Evolutionary conservation across 2,797 vertebrate species (phyloP), one percentile per base, ranked within the genome.

Genomic region (Halcyon badia): DNA sequence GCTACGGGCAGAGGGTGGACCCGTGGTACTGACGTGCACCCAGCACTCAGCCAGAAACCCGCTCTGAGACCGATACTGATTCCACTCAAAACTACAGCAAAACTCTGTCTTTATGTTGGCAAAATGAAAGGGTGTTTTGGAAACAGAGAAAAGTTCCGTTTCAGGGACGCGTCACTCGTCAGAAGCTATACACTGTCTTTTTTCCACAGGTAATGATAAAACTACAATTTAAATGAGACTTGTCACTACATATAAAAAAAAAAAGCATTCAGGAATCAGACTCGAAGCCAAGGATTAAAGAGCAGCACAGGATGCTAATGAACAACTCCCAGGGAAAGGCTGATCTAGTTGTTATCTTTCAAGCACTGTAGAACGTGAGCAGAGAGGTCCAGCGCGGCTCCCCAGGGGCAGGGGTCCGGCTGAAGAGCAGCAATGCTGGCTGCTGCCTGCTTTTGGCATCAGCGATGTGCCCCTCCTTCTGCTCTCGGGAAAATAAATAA

Each of bases 11-110:
- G 46, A n/a, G 31, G 31, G 3, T 2, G 3, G 6, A 19, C 42
- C n/a, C 28, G 5, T 0, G 1, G 14, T 4, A 18, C 0, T 0
- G 24, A 14, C 0, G 15, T 5, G 61, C 3, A 3, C 5, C 52
- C 75, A 17, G 41, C 25, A 5, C 26, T 20, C 5, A 3, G 19
- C 20, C 37, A 35, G 28, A 66, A 54, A 41, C 3, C 58, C 18
- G 3, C 28, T 5, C 4, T 0, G 14, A 22, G 19, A 9, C 56
- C 7, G 17, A 2, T 3, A 13, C 1, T 1, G 22, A 35, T 31
- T 41, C 76, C 46, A 6, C n/a, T 30, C 22, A 25, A 39, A 65
- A 15, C 21, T 9, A 52, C 2, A 8, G 54, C 61, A 83, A 66
- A 87, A 39, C 12, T 6, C 65, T 41, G 14, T 42, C 8, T n/a